Conservation (phyloP, 2,888 invertebrate genomes). For the Tinea pellionella region DNA sequence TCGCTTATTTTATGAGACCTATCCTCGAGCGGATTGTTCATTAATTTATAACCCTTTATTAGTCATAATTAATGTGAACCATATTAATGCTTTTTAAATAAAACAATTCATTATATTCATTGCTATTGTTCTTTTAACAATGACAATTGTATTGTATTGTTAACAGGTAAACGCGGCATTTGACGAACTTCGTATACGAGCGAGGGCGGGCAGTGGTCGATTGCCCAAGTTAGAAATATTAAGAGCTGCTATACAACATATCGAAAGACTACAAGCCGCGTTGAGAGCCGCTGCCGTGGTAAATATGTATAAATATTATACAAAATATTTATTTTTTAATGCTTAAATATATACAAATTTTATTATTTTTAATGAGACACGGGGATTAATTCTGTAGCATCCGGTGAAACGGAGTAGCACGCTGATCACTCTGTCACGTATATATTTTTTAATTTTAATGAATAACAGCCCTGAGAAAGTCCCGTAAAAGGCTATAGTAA, state of each 20-base stretch:
- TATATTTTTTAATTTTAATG: too few species aligned
- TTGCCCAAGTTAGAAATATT: constrained; percentile 98
- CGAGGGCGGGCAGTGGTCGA: constrained; percentile 94
- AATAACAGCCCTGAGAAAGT: too few species aligned
- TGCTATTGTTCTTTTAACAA: background rate
- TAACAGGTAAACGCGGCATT: constrained; percentile 96
- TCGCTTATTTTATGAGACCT: background rate
- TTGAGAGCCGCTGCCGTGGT: constrained; percentile 73
- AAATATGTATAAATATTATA: constrained; percentile 17
- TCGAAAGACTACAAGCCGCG: constrained; percentile 89
- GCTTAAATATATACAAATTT: background rate
- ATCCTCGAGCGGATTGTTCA: background rate
- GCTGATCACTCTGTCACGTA: too few species aligned
- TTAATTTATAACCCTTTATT: background rate
- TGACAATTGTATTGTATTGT: background rate
- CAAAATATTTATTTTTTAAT: background rate
- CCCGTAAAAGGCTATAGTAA: too few species aligned
- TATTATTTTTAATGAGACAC: background rate
- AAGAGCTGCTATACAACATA: constrained; percentile 97
- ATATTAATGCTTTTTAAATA: too few species aligned
- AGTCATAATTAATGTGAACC: background rate
- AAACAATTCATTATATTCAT: too few species aligned
- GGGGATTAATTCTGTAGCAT: too few species aligned
- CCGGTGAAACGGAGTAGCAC: too few species aligned
- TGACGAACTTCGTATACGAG: constrained; percentile 91